Evolutionary conservation across 2,797 vertebrate genomes (phyloP).

Genomic region (Cheirogaleus major): DNA sequence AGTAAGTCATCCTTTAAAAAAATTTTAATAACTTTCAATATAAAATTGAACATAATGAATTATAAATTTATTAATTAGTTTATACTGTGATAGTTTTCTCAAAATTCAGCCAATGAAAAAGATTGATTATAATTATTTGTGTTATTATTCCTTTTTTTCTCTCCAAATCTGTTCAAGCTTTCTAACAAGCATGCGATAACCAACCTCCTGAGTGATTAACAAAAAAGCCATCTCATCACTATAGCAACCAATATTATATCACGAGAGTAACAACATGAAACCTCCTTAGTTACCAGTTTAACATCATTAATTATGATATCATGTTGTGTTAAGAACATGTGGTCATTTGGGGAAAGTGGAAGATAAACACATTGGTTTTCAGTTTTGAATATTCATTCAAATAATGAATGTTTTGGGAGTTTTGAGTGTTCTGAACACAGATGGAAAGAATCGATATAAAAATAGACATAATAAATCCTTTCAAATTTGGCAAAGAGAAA

Average conservation of each 20-base stretch:
- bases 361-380: conserved; percentile 67
- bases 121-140: conserved; percentile 60
- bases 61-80: conserved; percentile 39
- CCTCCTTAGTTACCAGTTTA: conserved; percentile 88
- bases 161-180: conserved; percentile 77
- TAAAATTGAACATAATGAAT: not conserved
- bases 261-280: conserved; percentile 86
- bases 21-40: not conserved
- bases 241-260: conserved; percentile 91
- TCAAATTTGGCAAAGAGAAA: not conserved
- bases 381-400: conserved; percentile 58
- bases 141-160: conserved; percentile 53
- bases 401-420: conserved; percentile 53
- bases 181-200: conserved; percentile 83
- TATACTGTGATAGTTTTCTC: conserved; percentile 46
- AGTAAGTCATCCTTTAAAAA: not conserved
- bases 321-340: conserved; percentile 85
- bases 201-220: conserved; percentile 87
- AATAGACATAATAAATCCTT: conserved; percentile 48
- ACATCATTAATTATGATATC: conserved; percentile 89
- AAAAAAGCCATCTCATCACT: conserved; percentile 87
- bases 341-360: conserved; percentile 74
- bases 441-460: conserved; percentile 68
- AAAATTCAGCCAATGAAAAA: conserved; percentile 57
- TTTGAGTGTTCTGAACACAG: conserved; percentile 60